Evolutionary conservation across 2,113 vertebrate species (phyloP).

Genomic region (Pogonocichla stellata): DNA sequence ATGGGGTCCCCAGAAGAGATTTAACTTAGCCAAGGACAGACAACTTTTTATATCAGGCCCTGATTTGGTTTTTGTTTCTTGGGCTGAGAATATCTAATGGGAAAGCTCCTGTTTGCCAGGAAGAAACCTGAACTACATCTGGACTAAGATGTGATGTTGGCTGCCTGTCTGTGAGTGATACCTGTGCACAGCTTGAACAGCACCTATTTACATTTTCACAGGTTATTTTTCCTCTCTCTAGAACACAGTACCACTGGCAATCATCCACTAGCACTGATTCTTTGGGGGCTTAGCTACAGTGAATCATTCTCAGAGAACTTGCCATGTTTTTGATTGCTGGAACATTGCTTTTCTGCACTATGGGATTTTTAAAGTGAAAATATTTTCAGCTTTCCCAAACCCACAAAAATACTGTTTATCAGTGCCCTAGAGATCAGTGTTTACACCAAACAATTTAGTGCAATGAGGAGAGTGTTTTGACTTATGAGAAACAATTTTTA

Average conservation of each 20-base stretch:
- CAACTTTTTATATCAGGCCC: not conserved
- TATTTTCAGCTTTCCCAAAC: constrained; percentile 1
- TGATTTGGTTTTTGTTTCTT: not conserved
- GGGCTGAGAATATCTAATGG: not conserved
- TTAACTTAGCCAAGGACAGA: not conserved
- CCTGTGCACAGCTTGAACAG: not conserved
- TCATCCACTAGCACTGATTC: not conserved
- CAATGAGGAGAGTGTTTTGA: not conserved
- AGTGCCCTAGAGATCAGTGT: not conserved
- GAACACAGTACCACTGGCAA: not conserved
- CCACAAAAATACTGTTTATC: not conserved
- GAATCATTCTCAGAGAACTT: not conserved
- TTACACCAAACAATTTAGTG: not conserved
- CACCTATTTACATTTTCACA: not conserved
- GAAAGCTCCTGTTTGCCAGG: not conserved
- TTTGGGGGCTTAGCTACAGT: not conserved
- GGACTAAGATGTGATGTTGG: not conserved
- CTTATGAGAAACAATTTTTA: not conserved
- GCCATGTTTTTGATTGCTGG: not conserved
- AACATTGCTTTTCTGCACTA: not conserved
- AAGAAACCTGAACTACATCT: not conserved
- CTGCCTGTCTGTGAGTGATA: not conserved
- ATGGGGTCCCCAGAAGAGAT: not conserved
- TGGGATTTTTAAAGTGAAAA: not conserved
- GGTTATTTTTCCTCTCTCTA: not conserved